Evolutionary conservation across 2,888 invertebrate genomes (phyloP).

Genomic region (Pterostichus madidus): DNA sequence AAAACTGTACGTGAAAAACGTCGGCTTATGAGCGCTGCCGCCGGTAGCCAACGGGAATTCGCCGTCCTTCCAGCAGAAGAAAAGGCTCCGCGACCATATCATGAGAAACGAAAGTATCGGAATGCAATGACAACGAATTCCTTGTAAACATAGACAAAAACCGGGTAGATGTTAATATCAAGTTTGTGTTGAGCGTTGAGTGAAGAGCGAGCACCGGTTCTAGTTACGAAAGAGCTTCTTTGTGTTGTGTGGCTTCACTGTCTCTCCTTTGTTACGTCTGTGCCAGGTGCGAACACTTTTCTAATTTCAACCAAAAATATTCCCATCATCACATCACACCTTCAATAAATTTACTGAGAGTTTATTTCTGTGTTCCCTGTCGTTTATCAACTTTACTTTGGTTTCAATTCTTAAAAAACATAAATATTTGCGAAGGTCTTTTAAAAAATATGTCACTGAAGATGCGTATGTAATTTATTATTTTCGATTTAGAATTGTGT

Average conservation of each 20-base stretch:
- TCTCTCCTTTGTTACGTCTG: neutral
- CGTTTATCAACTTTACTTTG: too few species aligned
- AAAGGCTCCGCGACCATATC: constrained; percentile 55
- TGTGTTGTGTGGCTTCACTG: constrained; percentile 7
- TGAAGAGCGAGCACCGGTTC: constrained; percentile 5
- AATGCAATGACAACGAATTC: constrained; percentile 67
- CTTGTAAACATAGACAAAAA: constrained; percentile 67
- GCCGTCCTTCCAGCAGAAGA: constrained; percentile 38
- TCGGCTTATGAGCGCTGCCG: constrained; percentile 41
- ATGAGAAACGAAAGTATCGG: constrained; percentile 58
- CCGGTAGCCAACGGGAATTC: constrained; percentile 37
- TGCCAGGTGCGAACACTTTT: constrained; percentile 9
- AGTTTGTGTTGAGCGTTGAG: constrained; percentile 10
- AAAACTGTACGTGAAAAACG: constrained; percentile 62
- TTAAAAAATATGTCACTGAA: too few species aligned
- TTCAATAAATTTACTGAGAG: too few species aligned
- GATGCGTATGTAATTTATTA: neutral
- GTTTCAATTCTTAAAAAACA: too few species aligned
- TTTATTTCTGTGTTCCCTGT: too few species aligned
- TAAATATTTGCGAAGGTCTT: too few species aligned
- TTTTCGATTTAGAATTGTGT: neutral
- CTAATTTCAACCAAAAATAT: neutral
- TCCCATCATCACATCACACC: too few species aligned
- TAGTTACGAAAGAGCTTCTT: constrained; percentile 15
- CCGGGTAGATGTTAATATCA: constrained; percentile 51